phyloP scores from a whole-genome alignment of 1,140 invertebrate genomes.

The Formica selysi region DNA sequence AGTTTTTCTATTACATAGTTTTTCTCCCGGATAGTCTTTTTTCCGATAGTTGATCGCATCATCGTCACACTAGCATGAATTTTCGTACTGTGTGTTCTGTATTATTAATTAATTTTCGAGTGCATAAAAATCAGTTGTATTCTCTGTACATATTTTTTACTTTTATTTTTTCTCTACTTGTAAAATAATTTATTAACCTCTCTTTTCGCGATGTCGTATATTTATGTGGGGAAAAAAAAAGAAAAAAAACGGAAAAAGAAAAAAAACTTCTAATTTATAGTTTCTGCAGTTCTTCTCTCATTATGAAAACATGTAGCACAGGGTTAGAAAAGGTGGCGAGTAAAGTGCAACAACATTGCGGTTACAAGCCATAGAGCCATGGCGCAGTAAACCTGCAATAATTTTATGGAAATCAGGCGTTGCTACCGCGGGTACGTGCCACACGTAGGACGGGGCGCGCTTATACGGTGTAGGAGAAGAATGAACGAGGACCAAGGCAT shows the following conservation, averaged over 20 bases:
- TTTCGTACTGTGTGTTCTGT: background rate
- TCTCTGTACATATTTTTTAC: constrained; percentile 7
- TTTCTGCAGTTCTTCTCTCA: background rate
- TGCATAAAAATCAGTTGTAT: constrained; percentile 16
- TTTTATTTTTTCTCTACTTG: constrained; percentile 12
- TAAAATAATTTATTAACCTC: background rate
- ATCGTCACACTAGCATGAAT: background rate
- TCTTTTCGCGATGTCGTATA: background rate
- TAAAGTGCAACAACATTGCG: constrained; percentile 30
- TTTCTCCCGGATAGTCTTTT: too few species aligned
- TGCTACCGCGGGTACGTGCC: constrained; percentile 48
- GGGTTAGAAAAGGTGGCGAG: background rate
- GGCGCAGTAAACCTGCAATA: constrained; percentile 44
- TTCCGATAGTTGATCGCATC: constrained; percentile 8
- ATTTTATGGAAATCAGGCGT: constrained; percentile 65
- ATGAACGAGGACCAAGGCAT: constrained; percentile 47
- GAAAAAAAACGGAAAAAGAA: background rate
- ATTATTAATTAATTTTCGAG: constrained; percentile 32
- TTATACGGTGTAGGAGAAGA: constrained; percentile 46
- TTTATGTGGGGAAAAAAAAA: background rate
- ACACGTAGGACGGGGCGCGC: constrained; percentile 32
- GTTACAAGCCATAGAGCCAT: constrained; percentile 9
- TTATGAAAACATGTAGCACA: background rate
- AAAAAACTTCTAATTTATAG: constrained; percentile 1
- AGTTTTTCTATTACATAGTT: background rate